Base-by-base conservation (phyloP, 2,113 vertebrate species). In the Calyptomena viridis region DNA sequence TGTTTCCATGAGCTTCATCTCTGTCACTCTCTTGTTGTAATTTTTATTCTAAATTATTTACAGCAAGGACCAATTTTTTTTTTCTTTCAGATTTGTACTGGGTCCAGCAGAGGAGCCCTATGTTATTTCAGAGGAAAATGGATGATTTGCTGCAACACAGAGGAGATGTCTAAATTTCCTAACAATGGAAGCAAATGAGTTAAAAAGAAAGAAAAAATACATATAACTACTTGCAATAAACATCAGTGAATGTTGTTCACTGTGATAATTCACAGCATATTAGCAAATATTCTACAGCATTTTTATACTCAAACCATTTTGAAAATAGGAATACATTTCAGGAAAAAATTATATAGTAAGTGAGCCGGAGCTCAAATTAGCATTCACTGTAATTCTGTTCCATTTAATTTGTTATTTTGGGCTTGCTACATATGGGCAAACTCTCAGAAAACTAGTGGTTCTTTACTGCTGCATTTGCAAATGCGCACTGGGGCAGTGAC, bases 401-500 rank as follows among this genome's bases (percentile, higher is more conserved):
- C 69, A 93, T 84, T 82, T 85, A 59, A 90, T 91, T 77, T 84
- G 50, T 84, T 88, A 74, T 58, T 90, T 78, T 87, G 85, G 72
- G 82, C 77, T 88, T 2, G 4, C 33, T 83, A 59, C 66, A 63
- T 62, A 91, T 23, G 30, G 46, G 35, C 81, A 93, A 90, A 82
- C 85, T 79, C 83, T 88, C 76, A 93, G 84, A 72, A 88, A 90
- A 62, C 12, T 8, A 66, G 25, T 49, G 62, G 28, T 87, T 55
- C 76, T 91, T 87, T 94, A 87, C 74, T 66, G 63, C 69, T 89
- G 46, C 86, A 93, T 85, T 92, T 92, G 72, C 79, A 97, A 93
- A 93, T 79, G 64, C 68, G 56, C 73, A 56, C 66, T 82, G 56
- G 83, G 53, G 63, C 52, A 74, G 71, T 68, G 82, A 84, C 68